These are phyloP conservation scores for Gryllus longicercus DNA, from an alignment of 2,888 invertebrate species.

Conservation along the genomic window DNA sequence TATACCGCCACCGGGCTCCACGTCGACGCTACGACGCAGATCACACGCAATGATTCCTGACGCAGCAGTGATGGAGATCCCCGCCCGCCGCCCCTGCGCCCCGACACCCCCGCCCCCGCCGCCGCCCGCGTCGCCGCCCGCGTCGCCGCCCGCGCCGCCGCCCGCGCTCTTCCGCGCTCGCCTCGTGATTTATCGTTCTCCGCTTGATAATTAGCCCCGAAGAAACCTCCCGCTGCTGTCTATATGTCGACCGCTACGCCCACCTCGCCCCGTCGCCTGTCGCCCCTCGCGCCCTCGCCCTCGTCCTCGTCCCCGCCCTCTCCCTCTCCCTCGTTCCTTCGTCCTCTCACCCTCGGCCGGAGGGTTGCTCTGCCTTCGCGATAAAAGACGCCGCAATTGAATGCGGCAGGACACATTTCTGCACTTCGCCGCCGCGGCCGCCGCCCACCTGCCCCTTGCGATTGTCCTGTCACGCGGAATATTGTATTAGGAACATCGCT, in stretches of 20 bases:
- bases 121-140: neutral
- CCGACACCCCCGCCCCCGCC: neutral
- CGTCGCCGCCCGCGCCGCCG: neutral
- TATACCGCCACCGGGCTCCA: constrained; percentile 8
- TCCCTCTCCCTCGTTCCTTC: neutral
- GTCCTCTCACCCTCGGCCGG: neutral
- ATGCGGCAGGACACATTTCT: too few relatives aligned
- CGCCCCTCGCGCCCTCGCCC: too few relatives aligned
- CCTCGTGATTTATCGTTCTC: constrained; percentile 35
- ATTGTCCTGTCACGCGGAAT: too few relatives aligned
- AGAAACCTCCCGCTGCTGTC: constrained; percentile 26
- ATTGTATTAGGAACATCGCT: too few relatives aligned
- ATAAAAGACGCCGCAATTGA: constrained; percentile 11
- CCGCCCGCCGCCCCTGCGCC: neutral
- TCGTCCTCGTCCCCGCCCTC: too few relatives aligned
- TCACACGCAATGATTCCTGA: constrained; percentile 17
- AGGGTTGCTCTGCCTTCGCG: neutral
- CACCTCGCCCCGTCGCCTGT: too few relatives aligned
- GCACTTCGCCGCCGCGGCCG: too few relatives aligned
- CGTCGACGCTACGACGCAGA: constrained; percentile 9
- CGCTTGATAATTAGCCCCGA: constrained; percentile 33
- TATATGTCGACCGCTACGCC: neutral
- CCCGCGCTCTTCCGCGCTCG: neutral
- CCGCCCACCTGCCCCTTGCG: too few relatives aligned
- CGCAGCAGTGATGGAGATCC: constrained; percentile 6